A percentile compares a stretch with the other conserved stretches of the same genome.
phyloP scores from a whole-genome alignment of 2,113 vertebrate species.

The Sceloporus tristichus region DNA sequence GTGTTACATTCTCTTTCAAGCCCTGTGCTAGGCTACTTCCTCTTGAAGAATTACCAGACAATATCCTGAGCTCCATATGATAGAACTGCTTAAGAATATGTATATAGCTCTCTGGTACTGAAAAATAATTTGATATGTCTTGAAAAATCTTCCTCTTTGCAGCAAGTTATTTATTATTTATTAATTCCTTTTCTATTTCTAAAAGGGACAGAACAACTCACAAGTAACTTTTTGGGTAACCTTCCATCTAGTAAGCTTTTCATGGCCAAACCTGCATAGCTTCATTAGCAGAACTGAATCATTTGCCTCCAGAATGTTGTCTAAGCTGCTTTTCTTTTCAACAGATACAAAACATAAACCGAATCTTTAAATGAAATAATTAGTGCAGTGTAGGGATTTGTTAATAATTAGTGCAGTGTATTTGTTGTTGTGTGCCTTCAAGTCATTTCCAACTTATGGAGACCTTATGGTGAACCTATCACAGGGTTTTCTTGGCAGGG shows the following conservation, averaged over 20 bases:
- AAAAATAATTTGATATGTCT: not conserved
- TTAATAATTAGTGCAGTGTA: no score
- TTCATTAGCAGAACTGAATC: conserved; percentile 7
- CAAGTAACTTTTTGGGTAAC: not conserved
- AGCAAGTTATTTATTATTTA: conserved; percentile 12
- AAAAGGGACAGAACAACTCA: not conserved
- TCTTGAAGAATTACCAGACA: not conserved
- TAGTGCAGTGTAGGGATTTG: not conserved
- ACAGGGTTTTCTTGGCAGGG: no score
- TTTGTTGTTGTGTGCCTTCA: no score
- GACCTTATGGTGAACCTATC: no score
- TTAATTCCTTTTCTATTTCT: not conserved
- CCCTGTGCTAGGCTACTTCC: conserved; percentile 24
- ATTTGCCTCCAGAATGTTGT: not conserved
- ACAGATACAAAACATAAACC: not conserved
- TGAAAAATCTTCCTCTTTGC: not conserved
- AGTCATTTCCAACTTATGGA: no score
- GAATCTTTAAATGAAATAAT: not conserved
- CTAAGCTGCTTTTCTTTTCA: not conserved
- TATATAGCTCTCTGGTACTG: conserved; percentile 3
- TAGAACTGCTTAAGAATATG: not conserved
- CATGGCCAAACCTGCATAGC: not conserved
- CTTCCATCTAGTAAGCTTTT: not conserved
- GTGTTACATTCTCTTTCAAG: conserved; percentile 6
- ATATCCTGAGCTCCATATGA: not conserved